Percentiles rank a stretch among this genome's conserved stretches.
These are phyloP conservation scores for Galemys pyrenaicus DNA, from an alignment of 2,113 vertebrate genomes.

Conservation along the genomic window DNA sequence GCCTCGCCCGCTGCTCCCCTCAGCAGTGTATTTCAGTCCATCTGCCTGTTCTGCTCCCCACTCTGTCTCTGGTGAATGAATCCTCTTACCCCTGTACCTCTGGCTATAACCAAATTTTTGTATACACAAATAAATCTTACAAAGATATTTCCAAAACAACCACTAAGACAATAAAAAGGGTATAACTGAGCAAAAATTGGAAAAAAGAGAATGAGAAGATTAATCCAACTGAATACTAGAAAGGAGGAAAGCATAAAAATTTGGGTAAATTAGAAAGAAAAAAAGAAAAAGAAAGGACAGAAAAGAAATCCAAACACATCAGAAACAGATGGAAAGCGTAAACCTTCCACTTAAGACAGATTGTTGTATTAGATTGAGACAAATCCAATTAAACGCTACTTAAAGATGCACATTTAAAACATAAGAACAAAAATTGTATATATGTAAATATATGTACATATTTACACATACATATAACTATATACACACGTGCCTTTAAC, in stretches of 20 bases:
- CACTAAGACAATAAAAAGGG: neutral
- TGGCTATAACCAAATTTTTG: too few relatives aligned
- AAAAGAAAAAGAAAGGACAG: neutral
- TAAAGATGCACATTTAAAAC: neutral
- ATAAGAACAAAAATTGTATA: neutral
- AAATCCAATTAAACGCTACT: neutral
- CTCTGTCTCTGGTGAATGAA: too few relatives aligned
- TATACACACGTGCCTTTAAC: neutral
- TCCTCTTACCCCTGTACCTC: too few relatives aligned
- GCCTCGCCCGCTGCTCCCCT: too few relatives aligned
- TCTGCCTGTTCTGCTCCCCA: too few relatives aligned
- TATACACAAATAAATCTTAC: too few relatives aligned
- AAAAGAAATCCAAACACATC: neutral
- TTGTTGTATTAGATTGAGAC: neutral
- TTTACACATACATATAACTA: neutral
- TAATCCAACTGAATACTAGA: neutral
- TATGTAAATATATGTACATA: neutral
- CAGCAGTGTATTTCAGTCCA: too few relatives aligned
- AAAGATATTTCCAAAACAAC: constrained; percentile 20
- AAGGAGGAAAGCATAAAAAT: neutral
- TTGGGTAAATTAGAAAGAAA: neutral
- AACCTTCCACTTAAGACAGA: constrained; percentile 9
- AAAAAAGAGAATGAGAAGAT: neutral
- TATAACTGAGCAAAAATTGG: neutral
- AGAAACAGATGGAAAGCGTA: neutral